These are phyloP conservation scores for Cydia pomonella DNA, from an alignment of 1,140 invertebrate species.

Conservation along the genomic window DNA sequence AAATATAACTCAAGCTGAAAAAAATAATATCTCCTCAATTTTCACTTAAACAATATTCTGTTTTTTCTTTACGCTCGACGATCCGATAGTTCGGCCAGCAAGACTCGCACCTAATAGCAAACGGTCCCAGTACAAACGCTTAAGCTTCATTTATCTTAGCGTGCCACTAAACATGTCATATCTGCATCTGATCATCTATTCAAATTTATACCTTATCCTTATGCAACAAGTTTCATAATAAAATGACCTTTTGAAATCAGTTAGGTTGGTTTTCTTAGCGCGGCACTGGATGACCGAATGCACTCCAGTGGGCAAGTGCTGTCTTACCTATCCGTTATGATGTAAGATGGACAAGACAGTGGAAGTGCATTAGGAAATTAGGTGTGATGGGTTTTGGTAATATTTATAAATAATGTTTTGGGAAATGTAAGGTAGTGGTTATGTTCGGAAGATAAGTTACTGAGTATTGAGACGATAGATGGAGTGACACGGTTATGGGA, in stretches of 20 bases:
- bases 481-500: no score
- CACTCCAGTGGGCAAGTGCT: background rate
- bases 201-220: background rate
- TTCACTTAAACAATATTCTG: no score
- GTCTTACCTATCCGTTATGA: slow-evolving; percentile 2
- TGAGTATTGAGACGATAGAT: no score
- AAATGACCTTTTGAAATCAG: background rate
- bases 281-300: background rate
- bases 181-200: background rate
- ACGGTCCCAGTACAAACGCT: background rate
- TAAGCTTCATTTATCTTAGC: background rate
- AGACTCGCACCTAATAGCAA: background rate
- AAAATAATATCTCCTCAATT: no score
- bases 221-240: background rate
- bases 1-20: no score
- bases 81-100: no score
- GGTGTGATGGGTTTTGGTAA: slow-evolving; percentile 4
- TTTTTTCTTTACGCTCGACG: no score
- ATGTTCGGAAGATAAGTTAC: no score
- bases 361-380: slow-evolving; percentile 6
- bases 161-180: background rate
- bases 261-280: background rate
- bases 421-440: no score
- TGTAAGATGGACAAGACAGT: slow-evolving; percentile 12
- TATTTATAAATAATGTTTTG: background rate